A percentile compares a stretch with the other conserved stretches of the same genome.
phyloP scores from a whole-genome alignment of 1,140 invertebrate genomes.

The Drosophila chauvacae region DNA sequence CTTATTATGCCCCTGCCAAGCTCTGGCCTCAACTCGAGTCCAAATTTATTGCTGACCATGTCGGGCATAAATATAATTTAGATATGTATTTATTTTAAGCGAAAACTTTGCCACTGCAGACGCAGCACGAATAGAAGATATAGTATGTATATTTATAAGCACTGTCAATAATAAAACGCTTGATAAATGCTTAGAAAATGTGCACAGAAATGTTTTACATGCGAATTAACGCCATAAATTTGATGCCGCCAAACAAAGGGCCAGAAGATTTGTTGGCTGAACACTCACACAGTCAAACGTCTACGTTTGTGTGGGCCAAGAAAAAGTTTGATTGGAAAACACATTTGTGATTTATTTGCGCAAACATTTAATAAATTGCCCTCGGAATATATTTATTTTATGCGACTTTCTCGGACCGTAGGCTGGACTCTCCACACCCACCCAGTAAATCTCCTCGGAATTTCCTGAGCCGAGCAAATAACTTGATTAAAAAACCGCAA shows the following conservation, averaged over 20 bases:
- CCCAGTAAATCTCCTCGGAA: constrained; percentile 17
- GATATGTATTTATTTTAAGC: constrained; percentile 73
- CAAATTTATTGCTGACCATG: constrained; percentile 70
- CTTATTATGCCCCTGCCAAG: constrained; percentile 47
- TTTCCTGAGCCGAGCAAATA: constrained; percentile 58
- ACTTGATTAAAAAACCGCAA: constrained; percentile 83
- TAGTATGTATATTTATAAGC: constrained; percentile 36
- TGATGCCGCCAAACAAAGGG: constrained; percentile 54
- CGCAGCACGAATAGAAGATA: constrained; percentile 23
- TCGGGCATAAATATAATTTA: constrained; percentile 52
- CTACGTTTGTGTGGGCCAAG: constrained; percentile 22
- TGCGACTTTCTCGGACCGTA: constrained; percentile 53
- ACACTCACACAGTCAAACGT: background rate
- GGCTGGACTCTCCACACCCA: constrained; percentile 15
- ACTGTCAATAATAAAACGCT: constrained; percentile 80
- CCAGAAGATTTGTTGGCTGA: constrained; percentile 53
- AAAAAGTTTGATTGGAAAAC: constrained; percentile 73
- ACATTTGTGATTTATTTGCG: constrained; percentile 81
- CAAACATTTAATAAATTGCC: constrained; percentile 81
- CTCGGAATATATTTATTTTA: constrained; percentile 69
- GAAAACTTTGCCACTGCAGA: constrained; percentile 56
- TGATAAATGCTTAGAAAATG: constrained; percentile 79
- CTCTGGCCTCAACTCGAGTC: constrained; percentile 21
- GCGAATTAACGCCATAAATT: constrained; percentile 81
- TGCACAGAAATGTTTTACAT: constrained; percentile 74